Conservation (phyloP, 2,888 invertebrate species). For the Elegia similella region DNA sequence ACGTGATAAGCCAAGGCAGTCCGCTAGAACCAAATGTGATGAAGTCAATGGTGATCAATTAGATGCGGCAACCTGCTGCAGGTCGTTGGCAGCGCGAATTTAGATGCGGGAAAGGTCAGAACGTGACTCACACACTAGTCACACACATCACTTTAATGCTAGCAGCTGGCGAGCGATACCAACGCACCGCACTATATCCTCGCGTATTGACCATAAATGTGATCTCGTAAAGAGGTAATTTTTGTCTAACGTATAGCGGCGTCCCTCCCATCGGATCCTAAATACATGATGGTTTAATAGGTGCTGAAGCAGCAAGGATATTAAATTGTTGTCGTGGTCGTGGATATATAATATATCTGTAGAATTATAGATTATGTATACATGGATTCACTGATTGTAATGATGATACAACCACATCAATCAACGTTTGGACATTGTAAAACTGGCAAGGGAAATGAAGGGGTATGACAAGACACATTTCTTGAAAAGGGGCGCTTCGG, state of each 20-base stretch:
- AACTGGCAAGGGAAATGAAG: neutral
- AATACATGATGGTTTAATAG: too few species aligned
- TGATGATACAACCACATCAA: neutral
- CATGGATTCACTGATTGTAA: neutral
- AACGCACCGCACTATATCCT: neutral
- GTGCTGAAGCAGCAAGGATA: too few species aligned
- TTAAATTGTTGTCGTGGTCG: too few species aligned
- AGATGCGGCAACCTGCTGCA: conserved; percentile 36
- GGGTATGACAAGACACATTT: neutral
- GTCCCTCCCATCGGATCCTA: too few species aligned
- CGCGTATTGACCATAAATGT: neutral
- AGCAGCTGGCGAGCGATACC: neutral
- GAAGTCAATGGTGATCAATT: conserved; percentile 32
- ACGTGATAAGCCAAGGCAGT: too few species aligned
- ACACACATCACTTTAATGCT: neutral
- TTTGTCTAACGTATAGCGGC: too few species aligned
- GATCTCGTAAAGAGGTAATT: too few species aligned
- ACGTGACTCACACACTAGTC: conserved; percentile 55
- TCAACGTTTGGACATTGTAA: conserved; percentile 3
- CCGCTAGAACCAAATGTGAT: neutral
- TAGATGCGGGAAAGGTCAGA: conserved; percentile 68
- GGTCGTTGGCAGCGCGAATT: conserved; percentile 71
- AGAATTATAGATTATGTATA: too few species aligned
- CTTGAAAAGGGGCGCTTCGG: neutral
- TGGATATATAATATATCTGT: too few species aligned